Percentiles rank a stretch among this genome's conserved stretches.
phyloP scores from a whole-genome alignment of 2,797 vertebrate genomes.

The Diceros bicornis region DNA sequence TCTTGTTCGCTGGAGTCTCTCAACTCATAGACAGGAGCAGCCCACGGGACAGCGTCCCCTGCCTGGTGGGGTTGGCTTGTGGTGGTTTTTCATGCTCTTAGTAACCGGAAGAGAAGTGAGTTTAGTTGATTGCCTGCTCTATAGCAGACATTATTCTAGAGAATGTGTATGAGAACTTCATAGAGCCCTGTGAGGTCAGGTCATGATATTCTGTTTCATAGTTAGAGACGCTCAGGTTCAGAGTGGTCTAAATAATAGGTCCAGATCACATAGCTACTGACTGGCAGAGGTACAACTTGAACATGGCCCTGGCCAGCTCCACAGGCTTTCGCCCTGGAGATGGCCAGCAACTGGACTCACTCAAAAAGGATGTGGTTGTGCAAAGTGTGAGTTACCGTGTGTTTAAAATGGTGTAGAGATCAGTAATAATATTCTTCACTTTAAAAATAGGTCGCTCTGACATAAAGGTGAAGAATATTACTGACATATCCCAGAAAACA shows the following conservation, averaged over 20 bases:
- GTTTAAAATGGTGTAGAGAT: neutral
- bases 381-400: neutral
- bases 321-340: neutral
- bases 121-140: neutral
- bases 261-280: neutral
- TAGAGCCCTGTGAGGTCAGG: neutral
- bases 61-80: neutral
- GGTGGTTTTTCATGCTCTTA: neutral
- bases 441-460: slow-evolving; percentile 87
- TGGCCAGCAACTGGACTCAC: neutral
- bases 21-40: neutral
- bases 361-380: neutral
- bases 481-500: slow-evolving; percentile 88
- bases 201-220: accelerated
- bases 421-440: slow-evolving; percentile 17
- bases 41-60: neutral
- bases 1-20: neutral
- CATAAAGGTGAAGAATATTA: slow-evolving; percentile 90
- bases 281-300: neutral
- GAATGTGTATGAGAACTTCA: neutral
- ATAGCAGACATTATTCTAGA: neutral
- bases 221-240: neutral
- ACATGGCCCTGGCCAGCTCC: neutral
- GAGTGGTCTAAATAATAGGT: neutral
- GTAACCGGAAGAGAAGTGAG: neutral